phyloP scores from a whole-genome alignment of 2,888 invertebrate genomes.

The Branchellion lobata region DNA sequence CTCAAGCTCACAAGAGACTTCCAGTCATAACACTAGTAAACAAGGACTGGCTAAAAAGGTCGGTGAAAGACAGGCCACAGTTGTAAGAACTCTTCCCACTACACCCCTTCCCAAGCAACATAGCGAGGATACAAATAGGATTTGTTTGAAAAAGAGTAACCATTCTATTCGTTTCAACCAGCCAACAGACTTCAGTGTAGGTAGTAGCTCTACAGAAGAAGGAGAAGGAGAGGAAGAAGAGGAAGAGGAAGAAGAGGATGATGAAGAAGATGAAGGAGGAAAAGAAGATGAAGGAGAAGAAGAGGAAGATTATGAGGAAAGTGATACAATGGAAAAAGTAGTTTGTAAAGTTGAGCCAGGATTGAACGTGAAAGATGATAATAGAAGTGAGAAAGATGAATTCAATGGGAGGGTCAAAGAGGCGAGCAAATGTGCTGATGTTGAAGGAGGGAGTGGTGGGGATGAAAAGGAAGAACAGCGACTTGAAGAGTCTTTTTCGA shows the following conservation, averaged over 20 bases:
- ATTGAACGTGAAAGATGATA: not conserved
- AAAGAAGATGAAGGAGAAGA: not conserved
- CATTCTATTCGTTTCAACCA: too few species aligned
- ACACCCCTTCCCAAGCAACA: not conserved
- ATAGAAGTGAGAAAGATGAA: not conserved
- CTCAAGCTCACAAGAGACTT: too few species aligned
- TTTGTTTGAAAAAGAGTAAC: too few species aligned
- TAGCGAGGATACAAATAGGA: too few species aligned
- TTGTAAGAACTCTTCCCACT: not conserved
- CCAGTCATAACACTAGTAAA: too few species aligned
- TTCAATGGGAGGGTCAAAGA: not conserved
- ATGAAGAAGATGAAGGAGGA: not conserved
- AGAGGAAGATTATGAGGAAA: not conserved
- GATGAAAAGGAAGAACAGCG: too few species aligned
- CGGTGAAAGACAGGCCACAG: too few species aligned
- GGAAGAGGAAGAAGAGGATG: conserved; percentile 11
- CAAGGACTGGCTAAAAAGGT: too few species aligned
- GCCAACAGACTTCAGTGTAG: not conserved
- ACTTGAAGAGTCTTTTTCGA: too few species aligned
- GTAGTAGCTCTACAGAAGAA: not conserved
- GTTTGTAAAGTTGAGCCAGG: not conserved
- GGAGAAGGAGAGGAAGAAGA: conserved; percentile 11
- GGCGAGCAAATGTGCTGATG: too few species aligned
- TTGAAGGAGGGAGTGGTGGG: too few species aligned
- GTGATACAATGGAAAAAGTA: not conserved